phyloP scores from a whole-genome alignment of 2,797 vertebrate genomes.

The Adrianichthys oophorus region DNA sequence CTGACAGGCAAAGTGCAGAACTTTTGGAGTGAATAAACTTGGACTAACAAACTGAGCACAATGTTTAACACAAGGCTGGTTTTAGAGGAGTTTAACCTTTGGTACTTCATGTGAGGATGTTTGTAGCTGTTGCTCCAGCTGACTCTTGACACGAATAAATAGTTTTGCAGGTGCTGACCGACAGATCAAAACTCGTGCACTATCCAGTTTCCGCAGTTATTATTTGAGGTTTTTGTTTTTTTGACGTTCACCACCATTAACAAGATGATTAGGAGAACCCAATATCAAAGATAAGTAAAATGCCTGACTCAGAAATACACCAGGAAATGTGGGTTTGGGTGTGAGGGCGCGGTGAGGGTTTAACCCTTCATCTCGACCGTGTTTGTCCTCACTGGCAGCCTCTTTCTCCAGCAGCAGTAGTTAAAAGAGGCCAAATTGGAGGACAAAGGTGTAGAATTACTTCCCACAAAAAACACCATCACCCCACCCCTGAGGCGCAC shows the following conservation, averaged over 20 bases:
- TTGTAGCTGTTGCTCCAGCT: conserved; percentile 14
- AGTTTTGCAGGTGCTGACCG: conserved; percentile 10
- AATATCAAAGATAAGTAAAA: neutral
- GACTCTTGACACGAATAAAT: conserved; percentile 23
- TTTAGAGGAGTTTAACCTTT: neutral
- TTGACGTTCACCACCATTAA: too few species aligned
- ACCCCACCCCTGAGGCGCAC: conserved; percentile 7
- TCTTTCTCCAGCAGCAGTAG: conserved; percentile 17
- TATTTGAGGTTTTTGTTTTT: too few species aligned
- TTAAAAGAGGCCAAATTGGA: conserved; percentile 43
- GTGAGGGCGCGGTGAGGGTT: conserved; percentile 23
- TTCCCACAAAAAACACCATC: neutral
- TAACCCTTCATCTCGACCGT: conserved; percentile 1
- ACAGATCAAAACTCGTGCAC: neutral
- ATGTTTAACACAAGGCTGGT: neutral
- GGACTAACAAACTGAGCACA: neutral
- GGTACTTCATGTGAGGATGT: conserved; percentile 10
- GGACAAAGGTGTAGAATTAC: conserved; percentile 24
- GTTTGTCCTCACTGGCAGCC: conserved; percentile 9
- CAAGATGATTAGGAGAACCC: too few species aligned
- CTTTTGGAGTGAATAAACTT: neutral
- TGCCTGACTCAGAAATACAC: neutral
- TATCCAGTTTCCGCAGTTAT: too few species aligned
- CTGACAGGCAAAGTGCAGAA: neutral
- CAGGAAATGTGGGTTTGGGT: neutral